Evolutionary conservation across 2,888 invertebrate genomes (phyloP), one percentile per base, ranked within the genome.

Genomic region (Parapristionchus giblindavisi): DNA sequence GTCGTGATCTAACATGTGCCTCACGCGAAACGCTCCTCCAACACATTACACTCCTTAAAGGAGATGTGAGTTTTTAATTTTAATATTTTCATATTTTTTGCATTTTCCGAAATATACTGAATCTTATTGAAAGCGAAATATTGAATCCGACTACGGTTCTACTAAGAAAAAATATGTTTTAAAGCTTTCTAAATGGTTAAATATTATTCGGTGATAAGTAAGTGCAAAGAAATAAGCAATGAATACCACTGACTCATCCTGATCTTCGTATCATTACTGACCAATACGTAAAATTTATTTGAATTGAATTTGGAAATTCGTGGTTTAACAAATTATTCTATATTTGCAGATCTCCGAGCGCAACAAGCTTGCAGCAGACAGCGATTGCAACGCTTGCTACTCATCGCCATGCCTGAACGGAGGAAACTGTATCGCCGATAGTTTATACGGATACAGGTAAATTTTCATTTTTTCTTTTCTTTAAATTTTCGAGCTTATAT

Each of bases 321-420:
- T 21, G n/a, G 3, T 21, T 14, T 2, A 8, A 3, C 1, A 5
- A 2, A 5, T 27, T 6, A 27, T 6, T 38, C 1, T 48, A 0
- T 1, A 40, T 24, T 38, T 29, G 2, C 36, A 71, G 70, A 40
- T 71, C 8, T 14, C 6, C 17, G 17, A 29, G 27, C 70, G 38
- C 8, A 40, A 71, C 5, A 3, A 8, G 5, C 5, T 40, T 29
- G 21, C 34, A 8, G 56, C 54, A 38, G 70, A 71, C 29, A 40
- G 56, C 36, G 29, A 56, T n/a, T 71, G 70, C 34, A 71, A 36
- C 24, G 70, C 70, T 11, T 71, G 70, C 70, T 71, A 56, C 29
- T 71, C 81, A 27, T 77, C 54, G 36, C 79, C 80, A 14, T 83
- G 83, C 61, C 60, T 71, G 27, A 82, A 82, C 75, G 80, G 77